These are phyloP conservation scores for Xiphophorus couchianus DNA, from an alignment of 2,113 vertebrate genomes.

Conservation along the genomic window DNA sequence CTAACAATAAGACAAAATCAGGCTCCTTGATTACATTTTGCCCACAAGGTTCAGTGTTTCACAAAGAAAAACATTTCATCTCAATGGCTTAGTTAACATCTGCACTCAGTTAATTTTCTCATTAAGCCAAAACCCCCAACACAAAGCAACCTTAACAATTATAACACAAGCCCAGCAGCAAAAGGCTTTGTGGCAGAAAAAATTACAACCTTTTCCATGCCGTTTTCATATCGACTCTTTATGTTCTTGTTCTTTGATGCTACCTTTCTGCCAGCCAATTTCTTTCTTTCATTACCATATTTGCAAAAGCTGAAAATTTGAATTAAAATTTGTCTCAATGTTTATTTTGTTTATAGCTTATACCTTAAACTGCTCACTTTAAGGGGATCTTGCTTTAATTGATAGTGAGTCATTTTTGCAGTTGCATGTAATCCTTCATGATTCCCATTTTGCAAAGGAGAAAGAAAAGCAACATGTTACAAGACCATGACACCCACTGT, in stretches of 20 bases:
- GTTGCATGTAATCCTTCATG: too few species aligned
- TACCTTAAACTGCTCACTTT: background rate
- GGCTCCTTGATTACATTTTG: constrained; percentile 64
- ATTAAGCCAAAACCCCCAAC: constrained; percentile 60
- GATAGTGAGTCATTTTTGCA: too few species aligned
- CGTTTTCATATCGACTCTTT: constrained; percentile 38
- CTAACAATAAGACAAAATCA: constrained; percentile 50
- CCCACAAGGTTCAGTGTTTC: constrained; percentile 29
- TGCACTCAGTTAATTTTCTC: constrained; percentile 64
- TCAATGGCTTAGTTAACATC: constrained; percentile 49
- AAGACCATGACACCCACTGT: too few species aligned
- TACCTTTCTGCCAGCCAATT: background rate
- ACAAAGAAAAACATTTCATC: constrained; percentile 43
- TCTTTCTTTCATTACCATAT: background rate
- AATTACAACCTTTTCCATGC: constrained; percentile 54
- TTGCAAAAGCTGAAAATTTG: constrained; percentile 5
- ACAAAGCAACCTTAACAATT: constrained; percentile 68
- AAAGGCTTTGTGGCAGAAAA: constrained; percentile 41
- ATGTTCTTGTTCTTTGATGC: constrained; percentile 27
- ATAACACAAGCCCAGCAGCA: constrained; percentile 49
- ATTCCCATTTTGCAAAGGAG: too few species aligned
- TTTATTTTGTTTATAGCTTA: background rate
- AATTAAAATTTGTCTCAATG: background rate
- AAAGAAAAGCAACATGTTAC: too few species aligned
- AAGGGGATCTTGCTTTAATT: too few species aligned